Conservation (phyloP, 92 coral and sea anemone genomes). For the Palythoa caribaeorum region DNA sequence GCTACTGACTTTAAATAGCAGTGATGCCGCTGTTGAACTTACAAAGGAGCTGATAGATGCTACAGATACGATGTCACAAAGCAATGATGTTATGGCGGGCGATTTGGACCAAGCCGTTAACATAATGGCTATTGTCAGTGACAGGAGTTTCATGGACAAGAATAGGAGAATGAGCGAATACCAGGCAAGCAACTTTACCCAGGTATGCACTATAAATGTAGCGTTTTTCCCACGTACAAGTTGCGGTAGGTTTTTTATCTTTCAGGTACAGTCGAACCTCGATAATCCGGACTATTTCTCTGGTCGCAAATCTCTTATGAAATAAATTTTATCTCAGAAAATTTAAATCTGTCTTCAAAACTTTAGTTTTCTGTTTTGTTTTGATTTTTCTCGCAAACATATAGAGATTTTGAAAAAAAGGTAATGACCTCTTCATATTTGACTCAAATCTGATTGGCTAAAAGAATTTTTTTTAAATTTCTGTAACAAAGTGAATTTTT, state of each 20-base stretch:
- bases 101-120: conserved; percentile 75
- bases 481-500: too few species aligned
- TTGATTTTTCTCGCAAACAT: too few species aligned
- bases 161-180: conserved; percentile 53
- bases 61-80: conserved; percentile 51
- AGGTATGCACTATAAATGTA: conserved; percentile 48
- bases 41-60: conserved; percentile 55
- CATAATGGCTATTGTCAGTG: conserved; percentile 65
- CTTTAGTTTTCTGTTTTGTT: too few species aligned
- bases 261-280: neutral
- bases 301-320: neutral
- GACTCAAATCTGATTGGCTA: too few species aligned
- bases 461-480: too few species aligned
- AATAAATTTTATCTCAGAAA: too few species aligned
- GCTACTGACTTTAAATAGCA: conserved; percentile 26
- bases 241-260: too few species aligned
- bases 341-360: too few species aligned
- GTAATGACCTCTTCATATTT: too few species aligned
- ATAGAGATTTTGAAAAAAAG: too few species aligned
- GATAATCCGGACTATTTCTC: too few species aligned
- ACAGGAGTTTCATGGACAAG: conserved; percentile 41
- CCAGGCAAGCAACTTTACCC: conserved; percentile 50
- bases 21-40: conserved; percentile 52
- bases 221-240: neutral
- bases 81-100: conserved; percentile 70